Base-by-base conservation (phyloP, 2,888 invertebrate species). In the Acanthosepion esculentum region DNA sequence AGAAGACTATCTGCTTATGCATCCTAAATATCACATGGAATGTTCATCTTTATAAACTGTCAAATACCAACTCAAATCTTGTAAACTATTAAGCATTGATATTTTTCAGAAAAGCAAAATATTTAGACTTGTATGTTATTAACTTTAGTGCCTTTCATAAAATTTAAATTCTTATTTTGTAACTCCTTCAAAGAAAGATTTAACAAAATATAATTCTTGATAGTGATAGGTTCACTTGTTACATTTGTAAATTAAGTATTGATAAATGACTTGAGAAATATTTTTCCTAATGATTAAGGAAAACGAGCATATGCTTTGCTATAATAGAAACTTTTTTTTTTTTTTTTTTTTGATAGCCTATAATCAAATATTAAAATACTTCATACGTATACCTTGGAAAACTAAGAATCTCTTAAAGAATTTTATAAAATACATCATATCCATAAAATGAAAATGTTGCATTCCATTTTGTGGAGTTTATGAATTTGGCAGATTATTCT, bases 11-110 rank as follows among this genome's bases (percentile, higher is more conserved):
- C 78, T 78, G 78, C 78, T 78, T n/a, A 59, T n/a, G 5, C 78
- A 78, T 78, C 78, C n/a, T 78, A 78, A 78, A n/a, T n/a, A 78
- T 78, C 78, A 78, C 78, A 78, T 78, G 78, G 78, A 78, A 78
- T 78, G 78, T 78, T 78, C 78, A 78, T 78, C n/a, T n/a, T 78
- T 78, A 33, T 78, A 78, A 78, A 78, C n/a, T 78, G n/a, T 29
- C 78, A 78, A 78, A 78, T 5, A 33, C 78, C n/a, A 78, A 78
- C 78, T n/a, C 5, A 78, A 78, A n/a, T 5, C n/a, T 64, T 64
- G 8, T 50, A 59, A 59, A 59, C 20, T 59, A 59, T 59, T 59
- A 59, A 59, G 23, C 18, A n/a, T 78, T 78, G n/a, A 78, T 78
- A 78, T 23, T 10, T 78, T 78, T 78, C 78, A 78, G n/a, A 78